phyloP scores from a whole-genome alignment of 1,140 invertebrate species.

The Propsilocerus akamusi region DNA sequence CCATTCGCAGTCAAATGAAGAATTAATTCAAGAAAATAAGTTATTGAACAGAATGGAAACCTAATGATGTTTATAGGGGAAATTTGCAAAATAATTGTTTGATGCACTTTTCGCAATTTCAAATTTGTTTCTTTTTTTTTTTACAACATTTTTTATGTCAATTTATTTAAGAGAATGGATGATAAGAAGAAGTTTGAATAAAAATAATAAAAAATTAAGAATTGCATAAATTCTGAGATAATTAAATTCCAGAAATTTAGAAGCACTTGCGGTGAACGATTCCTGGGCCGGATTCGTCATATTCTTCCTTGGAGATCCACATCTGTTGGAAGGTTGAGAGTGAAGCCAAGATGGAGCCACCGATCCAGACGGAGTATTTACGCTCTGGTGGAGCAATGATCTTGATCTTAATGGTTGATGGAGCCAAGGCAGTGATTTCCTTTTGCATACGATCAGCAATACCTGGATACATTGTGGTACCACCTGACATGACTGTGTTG shows the following conservation, averaged over 20 bases:
- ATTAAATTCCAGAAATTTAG: constrained; percentile 47
- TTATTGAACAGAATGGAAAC: too few species aligned
- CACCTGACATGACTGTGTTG: constrained; percentile 89
- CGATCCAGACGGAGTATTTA: constrained; percentile 87
- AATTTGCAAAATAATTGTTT: too few species aligned
- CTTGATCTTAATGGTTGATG: constrained; percentile 86
- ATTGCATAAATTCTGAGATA: too few species aligned
- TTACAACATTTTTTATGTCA: too few species aligned
- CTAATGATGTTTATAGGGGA: too few species aligned
- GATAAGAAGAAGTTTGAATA: too few species aligned
- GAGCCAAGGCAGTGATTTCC: constrained; percentile 73
- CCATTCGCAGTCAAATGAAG: too few species aligned
- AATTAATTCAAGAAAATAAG: too few species aligned
- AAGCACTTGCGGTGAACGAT: constrained; percentile 94
- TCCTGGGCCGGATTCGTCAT: constrained; percentile 84
- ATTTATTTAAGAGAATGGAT: too few species aligned
- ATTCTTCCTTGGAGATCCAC: constrained; percentile 94
- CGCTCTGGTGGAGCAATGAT: constrained; percentile 86
- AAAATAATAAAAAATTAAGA: too few species aligned
- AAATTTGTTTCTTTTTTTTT: too few species aligned
- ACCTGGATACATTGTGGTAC: constrained; percentile 94
- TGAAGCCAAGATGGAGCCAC: constrained; percentile 69
- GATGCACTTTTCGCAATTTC: too few species aligned
- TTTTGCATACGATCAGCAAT: constrained; percentile 76
- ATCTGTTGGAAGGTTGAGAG: constrained; percentile 81